phyloP scores from a whole-genome alignment of 2,113 vertebrate genomes.

The Stegastes partitus region DNA sequence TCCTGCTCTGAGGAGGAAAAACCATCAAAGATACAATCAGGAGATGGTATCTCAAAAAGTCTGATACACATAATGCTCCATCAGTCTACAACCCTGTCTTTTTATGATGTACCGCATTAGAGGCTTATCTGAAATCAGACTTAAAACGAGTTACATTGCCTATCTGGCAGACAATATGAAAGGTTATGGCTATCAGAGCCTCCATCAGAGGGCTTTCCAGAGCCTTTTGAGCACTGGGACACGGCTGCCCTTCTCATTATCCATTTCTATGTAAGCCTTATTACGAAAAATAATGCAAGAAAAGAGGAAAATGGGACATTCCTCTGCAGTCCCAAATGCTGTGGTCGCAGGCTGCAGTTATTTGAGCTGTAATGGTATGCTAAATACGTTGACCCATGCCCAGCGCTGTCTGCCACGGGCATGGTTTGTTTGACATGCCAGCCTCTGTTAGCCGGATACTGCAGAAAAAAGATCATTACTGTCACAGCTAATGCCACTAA shows the following conservation, averaged over 20 bases:
- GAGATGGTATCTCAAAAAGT: constrained; percentile 45
- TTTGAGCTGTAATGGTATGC: constrained; percentile 27
- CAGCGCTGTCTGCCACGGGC: constrained; percentile 43
- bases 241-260: constrained; percentile 21
- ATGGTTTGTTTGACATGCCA: constrained; percentile 55
- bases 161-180: constrained; percentile 36
- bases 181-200: constrained; percentile 38
- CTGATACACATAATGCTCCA: constrained; percentile 6
- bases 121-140: constrained; percentile 15
- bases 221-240: not conserved
- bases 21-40: constrained; percentile 39
- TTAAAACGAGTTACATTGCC: constrained; percentile 18
- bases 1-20: constrained; percentile 40
- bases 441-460: constrained; percentile 52
- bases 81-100: constrained; percentile 21
- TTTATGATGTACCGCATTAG: constrained; percentile 23
- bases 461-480: constrained; percentile 67
- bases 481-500: constrained; percentile 67
- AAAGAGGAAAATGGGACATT: not conserved
- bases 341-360: constrained; percentile 19
- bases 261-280: constrained; percentile 22
- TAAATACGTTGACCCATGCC: constrained; percentile 57
- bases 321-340: not conserved
- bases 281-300: constrained; percentile 7
- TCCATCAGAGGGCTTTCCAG: constrained; percentile 34